A percentile compares a stretch with the other conserved stretches of the same genome.
phyloP scores from a whole-genome alignment of 2,113 vertebrate genomes.

The Cheilinus undulatus region DNA sequence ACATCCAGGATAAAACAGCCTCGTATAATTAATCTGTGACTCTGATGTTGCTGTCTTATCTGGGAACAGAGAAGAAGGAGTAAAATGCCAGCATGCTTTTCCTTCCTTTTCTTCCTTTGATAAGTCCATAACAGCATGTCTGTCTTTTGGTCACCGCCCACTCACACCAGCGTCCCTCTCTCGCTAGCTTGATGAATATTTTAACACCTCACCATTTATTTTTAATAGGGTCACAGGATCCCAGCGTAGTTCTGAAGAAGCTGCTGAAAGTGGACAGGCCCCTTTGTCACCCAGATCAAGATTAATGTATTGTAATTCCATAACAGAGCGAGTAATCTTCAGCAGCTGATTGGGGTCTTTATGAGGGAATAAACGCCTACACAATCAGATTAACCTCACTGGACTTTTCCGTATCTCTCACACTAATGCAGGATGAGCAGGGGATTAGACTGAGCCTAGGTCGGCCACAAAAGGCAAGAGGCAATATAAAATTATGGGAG shows the following conservation, averaged over 20 bases:
- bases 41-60: slow-evolving; percentile 31
- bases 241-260: slow-evolving; percentile 26
- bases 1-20: slow-evolving; percentile 47
- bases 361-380: neutral
- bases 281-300: slow-evolving; percentile 30
- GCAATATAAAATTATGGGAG: neutral
- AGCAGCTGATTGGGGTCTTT: slow-evolving; percentile 35
- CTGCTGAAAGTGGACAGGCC: slow-evolving; percentile 28
- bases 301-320: slow-evolving; percentile 31
- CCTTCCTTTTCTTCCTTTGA: neutral
- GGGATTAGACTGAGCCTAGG: slow-evolving; percentile 12
- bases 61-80: slow-evolving; percentile 19
- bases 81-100: slow-evolving; percentile 21
- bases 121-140: slow-evolving; percentile 6
- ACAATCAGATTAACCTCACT: slow-evolving; percentile 16
- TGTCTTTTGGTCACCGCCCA: slow-evolving; percentile 30
- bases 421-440: slow-evolving; percentile 5
- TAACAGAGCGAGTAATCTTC: slow-evolving; percentile 17
- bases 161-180: slow-evolving; percentile 30
- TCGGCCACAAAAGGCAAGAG: neutral
- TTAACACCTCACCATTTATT: slow-evolving; percentile 71
- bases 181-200: slow-evolving; percentile 71
- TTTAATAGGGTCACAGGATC: slow-evolving; percentile 70
- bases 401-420: slow-evolving; percentile 1
- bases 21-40: slow-evolving; percentile 44